Evolutionary conservation across 2,113 vertebrate genomes (phyloP).

Genomic region (Leucosticte australis): DNA sequence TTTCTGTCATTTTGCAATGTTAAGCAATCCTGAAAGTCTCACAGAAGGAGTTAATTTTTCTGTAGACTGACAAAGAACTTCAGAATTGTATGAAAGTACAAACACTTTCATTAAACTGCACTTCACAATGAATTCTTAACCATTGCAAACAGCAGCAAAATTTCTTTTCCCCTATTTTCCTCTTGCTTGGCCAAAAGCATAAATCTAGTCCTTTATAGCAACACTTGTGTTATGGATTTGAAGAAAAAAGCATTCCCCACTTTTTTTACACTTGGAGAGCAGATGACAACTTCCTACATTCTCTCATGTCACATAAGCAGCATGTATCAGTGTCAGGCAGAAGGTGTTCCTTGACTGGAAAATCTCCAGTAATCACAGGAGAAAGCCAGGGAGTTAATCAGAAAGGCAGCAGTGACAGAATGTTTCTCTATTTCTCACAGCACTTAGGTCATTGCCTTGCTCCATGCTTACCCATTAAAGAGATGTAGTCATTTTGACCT

Average conservation of each 20-base stretch:
- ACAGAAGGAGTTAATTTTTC: neutral
- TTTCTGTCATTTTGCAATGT: neutral
- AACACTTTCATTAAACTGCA: neutral
- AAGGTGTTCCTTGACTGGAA: constrained; percentile 47
- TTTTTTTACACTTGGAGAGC: neutral
- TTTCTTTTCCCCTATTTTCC: neutral
- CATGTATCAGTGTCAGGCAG: constrained; percentile 1
- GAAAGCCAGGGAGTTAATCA: constrained; percentile 44
- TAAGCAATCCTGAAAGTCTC: neutral
- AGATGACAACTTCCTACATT: constrained; percentile 38
- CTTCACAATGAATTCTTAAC: neutral
- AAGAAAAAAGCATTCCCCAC: neutral
- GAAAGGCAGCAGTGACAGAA: constrained; percentile 33
- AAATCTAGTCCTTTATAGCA: neutral
- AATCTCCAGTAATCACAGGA: constrained; percentile 52
- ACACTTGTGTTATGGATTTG: neutral
- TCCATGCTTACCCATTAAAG: constrained; percentile 29
- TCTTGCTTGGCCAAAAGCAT: neutral
- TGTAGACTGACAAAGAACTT: neutral
- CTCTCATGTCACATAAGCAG: constrained; percentile 16
- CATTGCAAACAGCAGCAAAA: neutral
- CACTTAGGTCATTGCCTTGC: constrained; percentile 42
- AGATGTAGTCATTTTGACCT: constrained; percentile 26
- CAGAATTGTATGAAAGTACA: neutral
- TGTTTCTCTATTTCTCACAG: constrained; percentile 31